Evolutionary conservation across 37 sponge, comb jelly and placozoan genomes (phyloP), one percentile per base, ranked within the genome.

Genomic region (Eunapius fragilis): DNA sequence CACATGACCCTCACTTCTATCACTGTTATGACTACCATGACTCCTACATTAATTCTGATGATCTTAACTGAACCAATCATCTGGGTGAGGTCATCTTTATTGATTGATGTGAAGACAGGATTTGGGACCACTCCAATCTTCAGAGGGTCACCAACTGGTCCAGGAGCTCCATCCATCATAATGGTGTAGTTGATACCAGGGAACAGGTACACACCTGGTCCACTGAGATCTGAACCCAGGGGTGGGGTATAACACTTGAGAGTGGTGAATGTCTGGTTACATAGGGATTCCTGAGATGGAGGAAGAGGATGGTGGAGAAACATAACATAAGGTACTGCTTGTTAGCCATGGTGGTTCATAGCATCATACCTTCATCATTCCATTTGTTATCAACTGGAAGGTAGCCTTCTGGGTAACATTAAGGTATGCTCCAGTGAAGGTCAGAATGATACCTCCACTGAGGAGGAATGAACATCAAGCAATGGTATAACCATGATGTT

Each of bases 401-500:
- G 67, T n/a, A 31, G 92, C 88, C 24, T 82, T 28, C 68, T 75
- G 80, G 13, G 83, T 68, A 5, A 83, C 83, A 78, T 91, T 74
- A 10, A 91, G 68, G 79, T 87, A 45, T 34, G 45, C 74, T 73
- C 92, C 92, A 37, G 71, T 87, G 76, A 91, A 87, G 27, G 30
- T 68, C 24, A 91, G 22, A 6, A 49, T 83, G 34, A 87, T 80
- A 31, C 92, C 92, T 79, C 92, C 92, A 30, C 92, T 91, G 84
- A 25, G 45, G 32, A 32, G 27, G 13, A 77, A 27, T 37, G 71
- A 23, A 31, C 25, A 72, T 25, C 48, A 82, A 82, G 58, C 58
- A 58, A 58, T 58, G 58, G 17, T 58, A 58, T 58, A 0, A 58
- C 58, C 31, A n/a, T 26, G 49, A 49, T 81, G 25, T 45, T 30